Base-by-base conservation (phyloP, 2,113 vertebrate genomes). In the Cryptotis parvus region DNA sequence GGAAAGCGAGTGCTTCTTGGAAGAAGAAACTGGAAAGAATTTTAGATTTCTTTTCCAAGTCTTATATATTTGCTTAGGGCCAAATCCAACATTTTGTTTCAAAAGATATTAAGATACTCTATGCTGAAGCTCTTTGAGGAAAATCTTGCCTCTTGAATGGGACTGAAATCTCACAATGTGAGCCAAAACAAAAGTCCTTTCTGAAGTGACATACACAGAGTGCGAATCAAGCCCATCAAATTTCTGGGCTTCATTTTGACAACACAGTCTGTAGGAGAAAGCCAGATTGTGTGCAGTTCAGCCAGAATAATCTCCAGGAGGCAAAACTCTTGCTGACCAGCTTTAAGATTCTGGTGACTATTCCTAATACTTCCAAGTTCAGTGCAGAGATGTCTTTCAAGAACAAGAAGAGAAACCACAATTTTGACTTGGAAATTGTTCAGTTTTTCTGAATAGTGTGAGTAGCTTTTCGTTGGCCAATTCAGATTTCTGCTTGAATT, bases 41-140 rank as follows among this genome's bases (percentile, higher is more conserved):
- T 91, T 88, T 27, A 82, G 31, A 80, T 89, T 92, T 91, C 85
- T 78, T 83, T 58, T 94, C 85, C 85, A 91, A 88, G 69, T 61
- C 70, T 87, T 18, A 31, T 35, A 61, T 75, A 52, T 85, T 90
- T 73, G 37, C 68, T 86, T 73, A 49, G 73, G 20, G 72, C 68
- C 76, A 92, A 84, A 80, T 78, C 43, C 68, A 91, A 55, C 8
- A 84, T 81, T 92, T 92, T 84, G 74, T 87, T 91, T 82, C 80
- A 79, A 87, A 93, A n/a, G n/a, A n/a, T n/a, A n/a, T n/a, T n/a
- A n/a, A n/a, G n/a, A n/a, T n/a, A n/a, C 73, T 81, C 27, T 75
- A 75, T 93, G 94, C 49, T 91, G 43, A 85, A 70, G 70, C 61
- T 80, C 70, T 88, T 63, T 63, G 39, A 63, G 75, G 89, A 85